Conservation (phyloP, 2,888 invertebrate genomes). For the Eurois occulta region DNA sequence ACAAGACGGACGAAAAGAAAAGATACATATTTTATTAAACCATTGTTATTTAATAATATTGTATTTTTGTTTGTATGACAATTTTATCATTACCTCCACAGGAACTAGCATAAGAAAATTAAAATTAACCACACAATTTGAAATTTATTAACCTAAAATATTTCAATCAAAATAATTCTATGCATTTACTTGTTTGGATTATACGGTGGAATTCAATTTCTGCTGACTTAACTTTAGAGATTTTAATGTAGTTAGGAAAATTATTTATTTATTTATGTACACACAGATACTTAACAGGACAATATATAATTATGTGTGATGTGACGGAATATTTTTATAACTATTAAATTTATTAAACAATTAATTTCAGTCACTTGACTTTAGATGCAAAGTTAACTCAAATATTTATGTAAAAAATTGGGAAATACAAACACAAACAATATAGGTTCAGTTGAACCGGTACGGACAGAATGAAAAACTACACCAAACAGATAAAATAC, state of each 20-base stretch:
- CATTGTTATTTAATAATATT: neutral
- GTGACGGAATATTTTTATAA: neutral
- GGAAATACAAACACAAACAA: neutral
- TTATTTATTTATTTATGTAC: too few relatives aligned
- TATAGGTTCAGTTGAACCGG: neutral
- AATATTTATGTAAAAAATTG: neutral
- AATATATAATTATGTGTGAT: too few relatives aligned
- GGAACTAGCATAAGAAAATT: neutral
- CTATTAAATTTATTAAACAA: neutral
- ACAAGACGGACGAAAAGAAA: neutral
- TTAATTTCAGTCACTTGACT: neutral
- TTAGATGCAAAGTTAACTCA: neutral
- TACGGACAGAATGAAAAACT: neutral
- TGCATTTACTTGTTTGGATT: neutral
- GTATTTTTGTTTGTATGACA: neutral
- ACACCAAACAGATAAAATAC: neutral
- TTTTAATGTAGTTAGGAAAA: neutral
- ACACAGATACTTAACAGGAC: too few relatives aligned
- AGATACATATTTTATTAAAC: neutral
- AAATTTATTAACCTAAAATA: neutral
- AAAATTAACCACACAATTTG: neutral
- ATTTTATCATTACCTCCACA: neutral
- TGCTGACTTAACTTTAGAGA: neutral
- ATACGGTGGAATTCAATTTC: neutral
- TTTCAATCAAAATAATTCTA: neutral